A percentile compares a stretch with the other conserved stretches of the same genome.
These are phyloP conservation scores for Rhizomys pruinosus DNA, from an alignment of 2,113 vertebrate species.

Conservation along the genomic window DNA sequence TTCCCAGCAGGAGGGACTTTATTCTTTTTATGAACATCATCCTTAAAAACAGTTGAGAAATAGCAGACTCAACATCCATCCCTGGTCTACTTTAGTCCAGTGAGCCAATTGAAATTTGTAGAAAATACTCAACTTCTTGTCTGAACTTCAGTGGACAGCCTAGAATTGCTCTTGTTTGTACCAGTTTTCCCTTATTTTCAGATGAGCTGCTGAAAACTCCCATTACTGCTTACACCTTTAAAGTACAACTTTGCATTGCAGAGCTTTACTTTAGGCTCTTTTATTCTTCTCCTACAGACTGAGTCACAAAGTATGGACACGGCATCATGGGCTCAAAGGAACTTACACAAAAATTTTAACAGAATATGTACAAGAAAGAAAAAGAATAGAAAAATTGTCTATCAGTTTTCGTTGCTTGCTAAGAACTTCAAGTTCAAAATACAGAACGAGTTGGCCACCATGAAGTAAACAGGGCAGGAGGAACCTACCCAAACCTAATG, in stretches of 20 bases:
- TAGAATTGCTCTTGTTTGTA: neutral
- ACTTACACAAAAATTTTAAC: neutral
- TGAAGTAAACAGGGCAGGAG: neutral
- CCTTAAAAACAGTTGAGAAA: conserved; percentile 4
- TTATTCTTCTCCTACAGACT: neutral
- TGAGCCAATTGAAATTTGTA: conserved; percentile 7
- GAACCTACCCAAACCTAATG: neutral
- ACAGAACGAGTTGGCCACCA: neutral
- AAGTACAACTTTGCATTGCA: neutral
- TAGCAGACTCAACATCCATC: neutral
- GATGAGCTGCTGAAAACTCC: conserved; percentile 3
- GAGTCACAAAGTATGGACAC: neutral
- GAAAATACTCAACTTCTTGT: neutral
- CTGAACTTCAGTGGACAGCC: neutral
- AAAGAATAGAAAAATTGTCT: neutral
- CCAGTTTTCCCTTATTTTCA: neutral
- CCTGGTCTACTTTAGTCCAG: neutral
- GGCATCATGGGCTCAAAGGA: neutral
- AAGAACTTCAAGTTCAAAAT: conserved; percentile 27
- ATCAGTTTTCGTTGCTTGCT: neutral
- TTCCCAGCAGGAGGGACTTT: neutral
- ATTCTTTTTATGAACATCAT: neutral
- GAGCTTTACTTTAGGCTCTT: neutral
- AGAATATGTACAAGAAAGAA: neutral
- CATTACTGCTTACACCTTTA: neutral